Evolutionary conservation across 35 echinoderm and acorn worm genomes (phyloP).

Genomic region (Lytechinus variegatus): DNA sequence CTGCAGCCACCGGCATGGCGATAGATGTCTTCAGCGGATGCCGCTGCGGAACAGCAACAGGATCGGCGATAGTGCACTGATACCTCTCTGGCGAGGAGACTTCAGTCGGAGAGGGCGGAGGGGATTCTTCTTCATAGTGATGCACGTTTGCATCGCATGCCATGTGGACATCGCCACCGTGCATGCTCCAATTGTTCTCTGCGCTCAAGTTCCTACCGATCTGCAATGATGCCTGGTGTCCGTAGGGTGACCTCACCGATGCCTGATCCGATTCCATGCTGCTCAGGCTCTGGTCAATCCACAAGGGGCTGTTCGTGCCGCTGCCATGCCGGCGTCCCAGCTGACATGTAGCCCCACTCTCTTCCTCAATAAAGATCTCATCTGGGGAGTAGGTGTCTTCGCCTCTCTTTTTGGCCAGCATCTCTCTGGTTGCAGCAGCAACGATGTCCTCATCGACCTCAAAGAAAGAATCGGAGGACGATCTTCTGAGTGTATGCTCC

Average conservation of each 20-base stretch:
- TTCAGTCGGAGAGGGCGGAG: slow-evolving; percentile 5
- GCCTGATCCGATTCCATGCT: slow-evolving; percentile 71
- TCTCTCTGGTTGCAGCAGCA: slow-evolving; percentile 77
- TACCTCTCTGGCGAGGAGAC: neutral
- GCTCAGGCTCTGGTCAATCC: slow-evolving; percentile 86
- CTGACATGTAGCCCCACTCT: slow-evolving; percentile 49
- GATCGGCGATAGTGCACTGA: neutral
- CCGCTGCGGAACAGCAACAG: slow-evolving; percentile 22
- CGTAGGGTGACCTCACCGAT: slow-evolving; percentile 51
- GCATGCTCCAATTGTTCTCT: neutral
- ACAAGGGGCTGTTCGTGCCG: slow-evolving; percentile 66
- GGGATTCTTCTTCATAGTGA: slow-evolving; percentile 20
- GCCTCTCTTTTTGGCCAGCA: slow-evolving; percentile 52
- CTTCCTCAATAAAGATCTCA: slow-evolving; percentile 54
- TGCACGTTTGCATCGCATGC: neutral
- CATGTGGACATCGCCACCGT: slow-evolving; percentile 34
- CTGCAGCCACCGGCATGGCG: neutral
- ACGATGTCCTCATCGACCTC: slow-evolving; percentile 67
- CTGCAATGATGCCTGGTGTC: neutral
- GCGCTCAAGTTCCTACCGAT: slow-evolving; percentile 12
- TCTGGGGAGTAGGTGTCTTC: slow-evolving; percentile 35
- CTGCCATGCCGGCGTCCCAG: slow-evolving; percentile 57
- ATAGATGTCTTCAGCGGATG: slow-evolving; percentile 10
- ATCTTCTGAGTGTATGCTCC: slow-evolving; percentile 58
- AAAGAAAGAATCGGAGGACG: slow-evolving; percentile 93